Base-by-base conservation (phyloP, 2,888 invertebrate species). In the Nomada fucata region DNA sequence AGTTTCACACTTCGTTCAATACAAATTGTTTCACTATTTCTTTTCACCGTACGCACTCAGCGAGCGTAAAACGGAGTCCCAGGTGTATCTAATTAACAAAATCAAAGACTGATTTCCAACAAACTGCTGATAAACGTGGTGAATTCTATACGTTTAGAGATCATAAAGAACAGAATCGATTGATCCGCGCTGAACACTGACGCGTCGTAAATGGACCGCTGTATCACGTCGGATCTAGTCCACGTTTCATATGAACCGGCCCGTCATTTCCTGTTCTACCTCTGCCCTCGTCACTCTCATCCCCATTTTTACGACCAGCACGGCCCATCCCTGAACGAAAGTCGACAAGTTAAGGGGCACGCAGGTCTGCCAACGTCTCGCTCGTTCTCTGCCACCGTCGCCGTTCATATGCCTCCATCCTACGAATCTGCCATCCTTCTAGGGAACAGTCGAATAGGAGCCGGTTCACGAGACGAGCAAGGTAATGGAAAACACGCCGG, bases 161-260 rank as follows among this genome's bases (percentile, higher is more conserved):
- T 15, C 13, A 23, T 44, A 63, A 57, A 36, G 13, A 64, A 52
- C 44, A n/a, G 79, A 83, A 88, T 79, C 79, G 75, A 65, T 81
- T 79, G 68, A 70, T 15, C 29, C 72, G 72, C 70, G 70, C 80
- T 79, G 87, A 79, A 76, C 79, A 82, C 73, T 74, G 79, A 74
- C 76, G 36, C 52, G 50, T 55, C 63, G 52, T 76, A 68, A 57
- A 65, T 79, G 53, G 68, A 78, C 75, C 82, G 71, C 72, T 87
- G 76, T 88, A 89, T 89, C 90, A 73, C 79, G 63, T 71, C 79
- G 73, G 86, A 91, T 89, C 89, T 85, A 53, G 67, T 67, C 80
- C 89, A 88, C 87, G 87, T 90, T 79, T 74, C 82, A 76, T 87
- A 90, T 87, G 86, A 89, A 85, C 80, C 82, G 67, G 65, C 65